These are phyloP conservation scores for Coracopsis vasa DNA, from an alignment of 2,113 vertebrate genomes.

Conservation along the genomic window DNA sequence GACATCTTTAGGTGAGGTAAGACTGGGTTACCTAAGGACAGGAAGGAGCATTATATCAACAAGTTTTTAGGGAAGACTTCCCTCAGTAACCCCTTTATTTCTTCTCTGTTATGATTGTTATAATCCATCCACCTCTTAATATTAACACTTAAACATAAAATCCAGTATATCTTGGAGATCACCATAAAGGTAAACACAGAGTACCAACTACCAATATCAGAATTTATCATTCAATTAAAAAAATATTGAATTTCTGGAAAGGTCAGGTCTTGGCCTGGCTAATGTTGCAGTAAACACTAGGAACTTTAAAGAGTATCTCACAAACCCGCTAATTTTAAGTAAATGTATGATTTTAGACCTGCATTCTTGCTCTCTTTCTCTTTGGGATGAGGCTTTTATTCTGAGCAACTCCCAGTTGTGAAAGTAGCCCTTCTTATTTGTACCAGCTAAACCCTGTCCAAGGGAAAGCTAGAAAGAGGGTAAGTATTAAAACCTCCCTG, in stretches of 20 bases:
- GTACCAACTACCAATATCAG: neutral
- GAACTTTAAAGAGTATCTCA: neutral
- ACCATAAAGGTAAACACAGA: neutral
- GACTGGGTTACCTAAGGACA: neutral
- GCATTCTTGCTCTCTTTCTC: neutral
- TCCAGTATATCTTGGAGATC: neutral
- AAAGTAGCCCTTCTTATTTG: neutral
- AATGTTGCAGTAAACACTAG: neutral
- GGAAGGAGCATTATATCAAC: neutral
- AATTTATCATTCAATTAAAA: neutral
- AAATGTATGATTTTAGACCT: neutral
- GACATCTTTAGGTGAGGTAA: neutral
- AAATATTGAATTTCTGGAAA: neutral
- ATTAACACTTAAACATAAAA: neutral
- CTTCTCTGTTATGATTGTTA: neutral
- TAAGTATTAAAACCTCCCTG: neutral
- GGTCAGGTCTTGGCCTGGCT: neutral
- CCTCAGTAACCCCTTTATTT: neutral
- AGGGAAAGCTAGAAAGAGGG: neutral
- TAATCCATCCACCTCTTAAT: neutral
- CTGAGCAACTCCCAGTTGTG: neutral
- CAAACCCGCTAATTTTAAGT: neutral
- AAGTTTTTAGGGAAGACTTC: neutral
- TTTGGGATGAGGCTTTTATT: neutral
- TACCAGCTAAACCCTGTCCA: neutral